A percentile compares a stretch with the other conserved stretches of the same genome.
phyloP scores from a whole-genome alignment of 2,113 vertebrate species.

The Centropus bengalensis region DNA sequence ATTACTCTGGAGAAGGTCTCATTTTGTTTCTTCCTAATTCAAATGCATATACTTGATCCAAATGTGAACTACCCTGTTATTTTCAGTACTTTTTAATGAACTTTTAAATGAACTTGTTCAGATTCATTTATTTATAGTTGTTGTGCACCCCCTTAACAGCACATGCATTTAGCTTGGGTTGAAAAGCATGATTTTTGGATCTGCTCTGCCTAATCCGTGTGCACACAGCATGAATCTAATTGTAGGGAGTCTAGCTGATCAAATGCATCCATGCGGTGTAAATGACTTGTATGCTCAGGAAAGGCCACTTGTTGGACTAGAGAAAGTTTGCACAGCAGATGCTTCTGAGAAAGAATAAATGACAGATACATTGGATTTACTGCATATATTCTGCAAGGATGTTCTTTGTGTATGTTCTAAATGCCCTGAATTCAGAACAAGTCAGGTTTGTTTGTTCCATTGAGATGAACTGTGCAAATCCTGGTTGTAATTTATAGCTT shows the following conservation, averaged over 20 bases:
- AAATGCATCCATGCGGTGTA: not conserved
- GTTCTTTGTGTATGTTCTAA: not conserved
- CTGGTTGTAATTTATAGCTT: not conserved
- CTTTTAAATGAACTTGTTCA: not conserved
- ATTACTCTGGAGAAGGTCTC: not conserved
- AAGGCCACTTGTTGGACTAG: not conserved
- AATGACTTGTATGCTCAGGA: not conserved
- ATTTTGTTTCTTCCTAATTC: not conserved
- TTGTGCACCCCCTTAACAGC: fast-evolving
- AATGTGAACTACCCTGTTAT: not conserved
- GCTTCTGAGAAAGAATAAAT: not conserved
- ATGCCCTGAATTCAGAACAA: not conserved
- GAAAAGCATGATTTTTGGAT: not conserved
- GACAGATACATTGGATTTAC: not conserved
- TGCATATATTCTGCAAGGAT: not conserved
- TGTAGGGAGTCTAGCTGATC: not conserved
- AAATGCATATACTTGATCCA: not conserved
- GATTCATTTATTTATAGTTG: not conserved
- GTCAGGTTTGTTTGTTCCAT: not conserved
- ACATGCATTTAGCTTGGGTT: not conserved
- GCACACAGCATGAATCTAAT: not conserved
- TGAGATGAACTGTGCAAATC: not conserved
- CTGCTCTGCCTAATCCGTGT: not conserved
- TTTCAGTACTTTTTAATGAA: not conserved
- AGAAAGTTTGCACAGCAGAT: not conserved